phyloP scores from a whole-genome alignment of 2,797 vertebrate species.

The Hoplostethus mediterraneus region DNA sequence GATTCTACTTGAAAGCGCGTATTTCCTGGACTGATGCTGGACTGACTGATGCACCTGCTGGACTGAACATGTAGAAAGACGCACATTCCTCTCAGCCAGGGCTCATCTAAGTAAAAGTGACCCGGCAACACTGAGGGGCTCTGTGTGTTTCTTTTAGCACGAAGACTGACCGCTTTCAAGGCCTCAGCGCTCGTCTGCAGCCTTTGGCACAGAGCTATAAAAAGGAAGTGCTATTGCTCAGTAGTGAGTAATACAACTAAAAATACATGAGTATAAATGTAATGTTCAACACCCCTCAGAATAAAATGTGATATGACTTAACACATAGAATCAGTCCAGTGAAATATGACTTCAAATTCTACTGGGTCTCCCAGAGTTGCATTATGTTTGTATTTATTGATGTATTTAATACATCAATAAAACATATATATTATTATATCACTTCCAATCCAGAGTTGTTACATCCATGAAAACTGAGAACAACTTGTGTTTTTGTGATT shows the following conservation, averaged over 20 bases:
- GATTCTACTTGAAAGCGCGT: slow-evolving; percentile 3
- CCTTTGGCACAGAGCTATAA: slow-evolving; percentile 48
- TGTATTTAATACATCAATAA: no score
- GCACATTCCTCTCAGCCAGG: background rate
- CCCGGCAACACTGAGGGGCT: no score
- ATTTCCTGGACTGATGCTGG: background rate
- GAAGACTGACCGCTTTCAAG: slow-evolving; percentile 39
- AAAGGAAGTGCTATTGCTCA: slow-evolving; percentile 45
- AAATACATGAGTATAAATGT: slow-evolving; percentile 52
- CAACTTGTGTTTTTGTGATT: no score
- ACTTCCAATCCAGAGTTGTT: no score
- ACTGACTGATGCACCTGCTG: background rate
- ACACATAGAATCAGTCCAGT: background rate
- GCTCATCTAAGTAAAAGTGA: no score
- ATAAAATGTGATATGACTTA: slow-evolving; percentile 7
- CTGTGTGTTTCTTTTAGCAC: background rate
- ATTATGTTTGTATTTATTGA: no score
- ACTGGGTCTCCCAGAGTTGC: no score
- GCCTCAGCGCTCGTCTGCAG: slow-evolving; percentile 67
- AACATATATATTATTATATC: no score
- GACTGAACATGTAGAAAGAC: background rate
- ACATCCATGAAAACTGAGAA: no score
- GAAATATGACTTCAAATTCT: no score
- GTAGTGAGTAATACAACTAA: slow-evolving; percentile 35
- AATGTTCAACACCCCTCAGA: slow-evolving; percentile 23